Evolutionary conservation across 2,113 vertebrate species (phyloP).

Genomic region (Entelurus aequoreus): DNA sequence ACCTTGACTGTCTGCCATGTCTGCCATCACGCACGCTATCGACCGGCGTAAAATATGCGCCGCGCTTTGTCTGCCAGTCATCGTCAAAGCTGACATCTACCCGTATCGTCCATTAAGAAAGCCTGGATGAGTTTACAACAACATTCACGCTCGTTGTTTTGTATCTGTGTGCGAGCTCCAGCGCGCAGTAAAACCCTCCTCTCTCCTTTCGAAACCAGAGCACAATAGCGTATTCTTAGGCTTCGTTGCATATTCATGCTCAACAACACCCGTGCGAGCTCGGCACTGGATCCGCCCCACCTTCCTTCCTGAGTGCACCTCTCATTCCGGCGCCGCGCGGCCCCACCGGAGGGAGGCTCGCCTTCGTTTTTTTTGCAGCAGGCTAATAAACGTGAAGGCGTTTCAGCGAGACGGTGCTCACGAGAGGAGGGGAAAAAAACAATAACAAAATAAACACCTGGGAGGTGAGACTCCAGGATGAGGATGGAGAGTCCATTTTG

Average conservation of each 20-base stretch:
- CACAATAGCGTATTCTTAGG: conserved; percentile 28
- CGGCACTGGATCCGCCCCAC: conserved; percentile 1
- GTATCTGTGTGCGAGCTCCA: neutral
- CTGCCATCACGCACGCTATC: no score
- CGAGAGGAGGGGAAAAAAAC: no score
- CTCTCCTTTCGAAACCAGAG: conserved; percentile 11
- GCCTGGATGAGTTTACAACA: no score
- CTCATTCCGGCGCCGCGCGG: conserved; percentile 3
- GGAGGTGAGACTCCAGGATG: neutral
- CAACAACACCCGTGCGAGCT: conserved; percentile 34
- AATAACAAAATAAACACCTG: neutral
- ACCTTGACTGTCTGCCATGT: no score
- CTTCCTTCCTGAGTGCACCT: conserved; percentile 12
- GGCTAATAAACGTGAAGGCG: neutral
- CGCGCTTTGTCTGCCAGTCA: no score
- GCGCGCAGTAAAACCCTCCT: neutral
- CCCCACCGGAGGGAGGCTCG: neutral
- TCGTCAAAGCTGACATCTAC: no score
- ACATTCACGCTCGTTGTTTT: no score
- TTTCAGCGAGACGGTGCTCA: no score
- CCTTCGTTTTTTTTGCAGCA: neutral
- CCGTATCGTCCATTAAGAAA: no score
- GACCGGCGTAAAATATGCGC: no score
- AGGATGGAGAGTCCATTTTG: no score
- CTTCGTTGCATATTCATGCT: conserved; percentile 40